These are phyloP conservation scores for Argyresthia goedartella DNA, from an alignment of 2,888 invertebrate genomes.

Conservation along the genomic window DNA sequence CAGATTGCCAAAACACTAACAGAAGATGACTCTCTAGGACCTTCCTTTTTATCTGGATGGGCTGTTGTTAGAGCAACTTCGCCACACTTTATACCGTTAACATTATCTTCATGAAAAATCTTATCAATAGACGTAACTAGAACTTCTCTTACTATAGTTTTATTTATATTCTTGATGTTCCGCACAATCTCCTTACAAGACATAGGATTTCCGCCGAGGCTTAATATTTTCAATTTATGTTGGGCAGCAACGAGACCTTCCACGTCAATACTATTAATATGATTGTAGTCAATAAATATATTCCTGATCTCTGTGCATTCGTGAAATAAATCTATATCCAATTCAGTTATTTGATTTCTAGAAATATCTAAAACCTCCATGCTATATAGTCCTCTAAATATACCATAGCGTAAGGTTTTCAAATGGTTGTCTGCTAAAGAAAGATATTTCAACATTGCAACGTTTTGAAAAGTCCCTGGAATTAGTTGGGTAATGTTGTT, in stretches of 20 bases:
- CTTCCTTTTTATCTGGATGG: slow-evolving; percentile 2
- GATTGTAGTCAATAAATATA: slow-evolving; percentile 49
- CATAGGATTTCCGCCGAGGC: slow-evolving; percentile 52
- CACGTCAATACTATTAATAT: slow-evolving; percentile 39
- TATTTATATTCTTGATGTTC: slow-evolving; percentile 28
- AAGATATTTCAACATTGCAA: slow-evolving; percentile 37
- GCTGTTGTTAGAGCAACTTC: slow-evolving; percentile 12
- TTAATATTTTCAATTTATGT: slow-evolving; percentile 36
- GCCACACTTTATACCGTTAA: slow-evolving; percentile 45
- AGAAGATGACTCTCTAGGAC: slow-evolving; percentile 9
- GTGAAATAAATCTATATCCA: slow-evolving; percentile 49
- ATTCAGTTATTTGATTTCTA: slow-evolving; percentile 30
- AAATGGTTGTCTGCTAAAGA: slow-evolving; percentile 45
- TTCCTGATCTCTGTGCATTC: slow-evolving; percentile 42
- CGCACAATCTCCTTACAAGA: slow-evolving; percentile 47
- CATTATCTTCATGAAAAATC: too few species aligned
- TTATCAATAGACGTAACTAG: slow-evolving; percentile 33
- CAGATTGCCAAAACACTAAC: slow-evolving; percentile 18
- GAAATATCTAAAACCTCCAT: slow-evolving; percentile 47
- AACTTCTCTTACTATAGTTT: slow-evolving; percentile 21
- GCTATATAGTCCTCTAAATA: slow-evolving; percentile 41
- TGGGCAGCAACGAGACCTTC: slow-evolving; percentile 30
- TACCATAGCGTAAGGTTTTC: slow-evolving; percentile 38
- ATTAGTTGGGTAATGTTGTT: slow-evolving; percentile 35
- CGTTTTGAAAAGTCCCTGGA: slow-evolving; percentile 46